phyloP scores from a whole-genome alignment of 2,113 vertebrate genomes.

The Crotalus horridus region DNA sequence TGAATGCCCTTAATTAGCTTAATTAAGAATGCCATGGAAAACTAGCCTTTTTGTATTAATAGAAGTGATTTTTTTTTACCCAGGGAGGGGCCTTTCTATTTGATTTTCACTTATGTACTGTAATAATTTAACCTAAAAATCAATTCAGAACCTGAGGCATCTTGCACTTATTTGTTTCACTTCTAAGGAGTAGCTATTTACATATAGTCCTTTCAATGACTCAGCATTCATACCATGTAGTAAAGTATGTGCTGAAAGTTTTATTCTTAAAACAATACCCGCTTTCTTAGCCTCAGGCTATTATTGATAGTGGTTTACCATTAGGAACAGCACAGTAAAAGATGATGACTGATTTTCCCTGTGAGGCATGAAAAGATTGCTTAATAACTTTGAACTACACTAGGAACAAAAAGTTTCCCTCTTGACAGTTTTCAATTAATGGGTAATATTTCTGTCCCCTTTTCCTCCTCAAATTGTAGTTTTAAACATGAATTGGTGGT shows the following conservation, averaged over 20 bases:
- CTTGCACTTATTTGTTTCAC: neutral
- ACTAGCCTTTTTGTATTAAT: neutral
- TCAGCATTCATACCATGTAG: neutral
- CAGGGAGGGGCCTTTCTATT: neutral
- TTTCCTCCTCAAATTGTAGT: neutral
- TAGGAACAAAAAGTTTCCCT: neutral
- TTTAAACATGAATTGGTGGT: neutral
- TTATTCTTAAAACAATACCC: slow-evolving; percentile 3
- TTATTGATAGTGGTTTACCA: slow-evolving; percentile 1
- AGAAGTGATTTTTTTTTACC: neutral
- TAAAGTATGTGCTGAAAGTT: slow-evolving; percentile 2
- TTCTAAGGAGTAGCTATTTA: neutral
- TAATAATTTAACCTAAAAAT: neutral
- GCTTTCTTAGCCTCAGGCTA: slow-evolving; percentile 7
- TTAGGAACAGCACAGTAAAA: slow-evolving; percentile 16
- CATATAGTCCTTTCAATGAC: neutral
- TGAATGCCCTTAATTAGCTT: neutral
- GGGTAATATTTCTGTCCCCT: neutral
- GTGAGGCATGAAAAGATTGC: slow-evolving; percentile 4
- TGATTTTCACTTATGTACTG: neutral
- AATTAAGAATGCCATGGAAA: neutral
- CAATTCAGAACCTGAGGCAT: neutral
- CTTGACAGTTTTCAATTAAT: slow-evolving; percentile 10
- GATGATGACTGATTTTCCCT: slow-evolving; percentile 10
- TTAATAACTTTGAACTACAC: neutral